phyloP scores from a whole-genome alignment of 2,888 invertebrate species.

The Ptychoptera albimana region DNA sequence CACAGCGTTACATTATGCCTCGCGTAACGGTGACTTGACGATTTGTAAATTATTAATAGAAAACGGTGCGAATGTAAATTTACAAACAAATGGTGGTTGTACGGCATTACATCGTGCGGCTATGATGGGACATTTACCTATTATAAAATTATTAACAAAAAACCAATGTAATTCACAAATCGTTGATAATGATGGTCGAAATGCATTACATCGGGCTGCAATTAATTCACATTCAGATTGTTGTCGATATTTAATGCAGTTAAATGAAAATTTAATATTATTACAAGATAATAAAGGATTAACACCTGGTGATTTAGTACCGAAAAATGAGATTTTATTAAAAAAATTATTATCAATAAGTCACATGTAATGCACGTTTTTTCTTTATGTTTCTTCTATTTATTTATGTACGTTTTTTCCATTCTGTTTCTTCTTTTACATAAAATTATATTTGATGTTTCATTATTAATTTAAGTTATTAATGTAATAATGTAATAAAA shows the following conservation, averaged over 20 bases:
- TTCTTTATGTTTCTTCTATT: too few species aligned
- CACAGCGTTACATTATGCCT: conserved; percentile 79
- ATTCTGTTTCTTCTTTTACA: too few species aligned
- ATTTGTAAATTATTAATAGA: conserved; percentile 53
- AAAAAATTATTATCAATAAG: too few species aligned
- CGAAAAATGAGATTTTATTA: too few species aligned
- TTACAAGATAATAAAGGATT: conserved; percentile 31
- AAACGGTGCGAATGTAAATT: conserved; percentile 56
- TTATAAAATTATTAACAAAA: conserved; percentile 48
- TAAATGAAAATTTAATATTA: conserved; percentile 27
- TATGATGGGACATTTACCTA: conserved; percentile 43
- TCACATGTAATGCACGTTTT: too few species aligned
- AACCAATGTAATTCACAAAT: conserved; percentile 44
- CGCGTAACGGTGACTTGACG: conserved; percentile 56
- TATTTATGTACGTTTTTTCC: too few species aligned
- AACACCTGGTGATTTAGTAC: conserved; percentile 28
- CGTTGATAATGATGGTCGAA: conserved; percentile 66
- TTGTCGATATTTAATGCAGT: conserved; percentile 28
- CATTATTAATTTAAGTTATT: too few species aligned
- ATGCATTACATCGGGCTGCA: conserved; percentile 60
- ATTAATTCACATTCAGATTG: conserved; percentile 36
- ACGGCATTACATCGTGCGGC: conserved; percentile 75
- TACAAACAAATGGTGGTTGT: conserved; percentile 59
- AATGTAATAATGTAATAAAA: too few species aligned
- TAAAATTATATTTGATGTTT: too few species aligned